Base-by-base conservation (phyloP, 2,797 vertebrate species). In the Rhynchonycteris naso region DNA sequence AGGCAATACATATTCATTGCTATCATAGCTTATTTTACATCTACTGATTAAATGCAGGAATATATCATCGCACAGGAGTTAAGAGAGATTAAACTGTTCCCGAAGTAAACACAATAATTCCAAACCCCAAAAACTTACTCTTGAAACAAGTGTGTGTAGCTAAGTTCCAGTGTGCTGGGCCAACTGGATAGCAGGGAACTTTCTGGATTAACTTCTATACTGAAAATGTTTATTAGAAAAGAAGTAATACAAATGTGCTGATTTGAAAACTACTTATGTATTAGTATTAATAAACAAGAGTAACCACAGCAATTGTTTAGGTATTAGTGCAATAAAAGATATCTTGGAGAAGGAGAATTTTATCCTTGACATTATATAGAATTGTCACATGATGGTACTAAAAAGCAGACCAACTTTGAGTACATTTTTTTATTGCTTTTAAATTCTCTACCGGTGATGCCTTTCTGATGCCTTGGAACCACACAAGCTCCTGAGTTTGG, bases 171-270 rank as follows among this genome's bases (percentile, higher is more conserved):
- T 74, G 54, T 68, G 28, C 75, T 47, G 21, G 35, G 13, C 6
- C 61, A 66, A 16, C 9, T n/a, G 56, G 58, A 69, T 2, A 74
- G 26, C 3, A 61, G 35, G 26, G 38, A 82, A 82, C 21, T 75
- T 69, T 92, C 54, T 83, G 66, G 94, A 93, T 79, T 78, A 82
- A 79, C 52, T 85, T 90, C 43, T 65, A 78, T 43, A 26, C 71
- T 69, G 68, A 82, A 93, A 93, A 79, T 66, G 0, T 61, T 89
- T 95, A 74, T 74, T 81, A 56, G 86, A 93, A 68, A 16, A 87
- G 38, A 75, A 56, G 50, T 66, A n/a, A 76, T 54, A 68, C 74
- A 69, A 86, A 63, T 54, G 24, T 50, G 26, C 43, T 56, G 61
- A 52, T 92, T 75, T 56, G 38, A 94, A 95, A 26, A 35, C 43